These are phyloP conservation scores for Malthinus flaveolus DNA, from an alignment of 2,888 invertebrate species.

Conservation along the genomic window DNA sequence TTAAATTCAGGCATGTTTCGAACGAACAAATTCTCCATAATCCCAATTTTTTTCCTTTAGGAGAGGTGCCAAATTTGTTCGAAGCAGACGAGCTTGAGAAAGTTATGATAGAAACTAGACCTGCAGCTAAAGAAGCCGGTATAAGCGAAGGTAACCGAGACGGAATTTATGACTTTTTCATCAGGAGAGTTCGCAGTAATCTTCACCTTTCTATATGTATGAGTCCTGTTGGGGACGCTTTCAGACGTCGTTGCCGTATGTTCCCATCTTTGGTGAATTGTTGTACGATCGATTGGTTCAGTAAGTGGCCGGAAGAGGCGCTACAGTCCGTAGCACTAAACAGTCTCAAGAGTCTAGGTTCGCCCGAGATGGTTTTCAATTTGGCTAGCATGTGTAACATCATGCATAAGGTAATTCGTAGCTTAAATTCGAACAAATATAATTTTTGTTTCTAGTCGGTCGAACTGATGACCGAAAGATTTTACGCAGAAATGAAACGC, in stretches of 20 bases:
- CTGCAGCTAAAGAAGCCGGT: constrained; percentile 70
- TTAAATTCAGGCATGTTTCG: constrained; percentile 73
- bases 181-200: constrained; percentile 79
- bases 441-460: constrained; percentile 65
- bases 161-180: constrained; percentile 82
- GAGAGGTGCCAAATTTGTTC: constrained; percentile 90
- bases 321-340: constrained; percentile 80
- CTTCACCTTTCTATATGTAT: constrained; percentile 87
- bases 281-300: constrained; percentile 94
- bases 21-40: background rate
- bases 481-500: constrained; percentile 80
- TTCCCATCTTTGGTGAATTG: constrained; percentile 94
- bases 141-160: constrained; percentile 72
- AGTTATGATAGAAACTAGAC: constrained; percentile 74
- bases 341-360: constrained; percentile 64
- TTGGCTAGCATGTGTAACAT: constrained; percentile 70
- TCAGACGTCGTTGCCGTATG: constrained; percentile 84
- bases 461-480: constrained; percentile 73
- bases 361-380: constrained; percentile 56
- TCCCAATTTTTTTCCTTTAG: constrained; percentile 49
- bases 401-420: constrained; percentile 66
- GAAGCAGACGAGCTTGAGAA: constrained; percentile 85
- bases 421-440: background rate
- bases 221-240: constrained; percentile 87
- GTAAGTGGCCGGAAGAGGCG: constrained; percentile 89